Conservation (phyloP, 2,113 vertebrate genomes). For the Tonatia bakeri region DNA sequence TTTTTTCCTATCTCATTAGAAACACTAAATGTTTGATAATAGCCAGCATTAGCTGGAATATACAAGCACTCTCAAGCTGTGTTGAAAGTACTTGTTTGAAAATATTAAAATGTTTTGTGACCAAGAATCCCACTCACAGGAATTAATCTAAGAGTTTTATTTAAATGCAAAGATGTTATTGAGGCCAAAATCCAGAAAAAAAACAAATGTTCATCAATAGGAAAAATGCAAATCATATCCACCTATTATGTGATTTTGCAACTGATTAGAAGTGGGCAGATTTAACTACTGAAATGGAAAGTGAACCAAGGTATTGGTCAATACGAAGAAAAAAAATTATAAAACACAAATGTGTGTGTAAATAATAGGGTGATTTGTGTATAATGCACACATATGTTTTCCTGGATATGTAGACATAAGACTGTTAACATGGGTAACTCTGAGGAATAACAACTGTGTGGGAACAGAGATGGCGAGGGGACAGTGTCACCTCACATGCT, state of each 20-base stretch:
- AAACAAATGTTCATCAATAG: background rate
- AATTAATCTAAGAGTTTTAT: background rate
- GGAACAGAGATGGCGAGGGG: rapidly evolving
- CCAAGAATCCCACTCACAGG: background rate
- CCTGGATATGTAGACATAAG: background rate
- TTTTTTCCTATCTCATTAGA: background rate
- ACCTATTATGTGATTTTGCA: background rate
- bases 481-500: rapidly evolving
- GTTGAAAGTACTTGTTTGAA: constrained; percentile 30
- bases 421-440: background rate
- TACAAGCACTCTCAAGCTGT: background rate
- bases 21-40: background rate
- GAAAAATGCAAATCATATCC: background rate
- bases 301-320: background rate
- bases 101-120: background rate
- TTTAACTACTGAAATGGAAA: background rate
- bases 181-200: background rate
- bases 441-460: background rate
- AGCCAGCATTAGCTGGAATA: background rate
- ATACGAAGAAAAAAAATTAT: background rate
- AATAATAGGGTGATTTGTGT: background rate
- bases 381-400: background rate
- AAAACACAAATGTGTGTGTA: background rate
- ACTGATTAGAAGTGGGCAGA: background rate
- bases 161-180: background rate